Base-by-base conservation (phyloP, 2,113 vertebrate genomes). In the Carettochelys insculpta region DNA sequence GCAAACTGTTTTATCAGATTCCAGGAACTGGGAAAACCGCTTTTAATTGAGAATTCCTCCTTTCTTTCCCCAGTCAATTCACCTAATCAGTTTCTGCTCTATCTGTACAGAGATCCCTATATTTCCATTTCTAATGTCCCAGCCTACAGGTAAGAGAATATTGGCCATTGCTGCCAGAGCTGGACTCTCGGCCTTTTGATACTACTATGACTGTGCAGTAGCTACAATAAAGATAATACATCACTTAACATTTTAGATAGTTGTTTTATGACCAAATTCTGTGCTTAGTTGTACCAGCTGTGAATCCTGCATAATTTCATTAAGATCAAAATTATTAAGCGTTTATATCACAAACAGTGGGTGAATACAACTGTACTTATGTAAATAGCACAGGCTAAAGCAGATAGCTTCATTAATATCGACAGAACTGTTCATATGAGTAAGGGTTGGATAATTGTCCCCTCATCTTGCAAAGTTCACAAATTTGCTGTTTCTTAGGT, bases 301-400 rank as follows among this genome's bases (percentile, higher is more conserved):
- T 87, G 95, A 96, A 95, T 96, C 94, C 94, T 91, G 0, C 77
- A 52, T 51, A 91, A 93, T 51, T 89, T 80, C 38, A 25, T 61
- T 87, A 83, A 89, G 89, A 78, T 79, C 92, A 94, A 94, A 94
- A 90, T 94, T 93, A 71, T 86, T 93, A 85, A 94, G 88, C 85
- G 90, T 82, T 38, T 80, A 90, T 84, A 85, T 61, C 31, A 90
- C 82, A 68, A 38, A 93, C 84, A 53, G 17, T 43, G 84, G 75
- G 68, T 91, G 82, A 95, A 92, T 94, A 82, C 80, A 88, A 83
- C 79, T 8, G 3, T 65, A 20, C n/a, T 68, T 34, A 1, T 68
- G n/a, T 68, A 22, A 68, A 20, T 38, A 68, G 61, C 9, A 11
- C 80, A 80, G 94, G 90, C 91, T 92, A 95, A 90, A 92, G 82